Evolutionary conservation across 2,888 invertebrate species (phyloP), one percentile per base, ranked within the genome.

Genomic region (Exocentrus adspersus): DNA sequence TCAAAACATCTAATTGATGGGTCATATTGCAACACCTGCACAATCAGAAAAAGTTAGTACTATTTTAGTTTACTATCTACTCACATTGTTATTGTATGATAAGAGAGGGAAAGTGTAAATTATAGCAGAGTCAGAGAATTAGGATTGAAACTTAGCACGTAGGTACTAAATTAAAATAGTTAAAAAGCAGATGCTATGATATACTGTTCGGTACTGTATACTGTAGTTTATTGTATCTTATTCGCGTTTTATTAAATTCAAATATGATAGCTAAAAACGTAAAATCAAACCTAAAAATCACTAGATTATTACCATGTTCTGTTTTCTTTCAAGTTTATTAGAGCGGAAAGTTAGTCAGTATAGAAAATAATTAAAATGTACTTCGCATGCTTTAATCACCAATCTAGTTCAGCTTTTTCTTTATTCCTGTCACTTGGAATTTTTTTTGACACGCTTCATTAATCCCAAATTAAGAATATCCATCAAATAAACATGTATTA

Each of bases 291-390:
- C n/a, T n/a, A 45, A n/a, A 45, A 50, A 14, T 56, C 42, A 19
- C 32, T 30, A 30, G 14, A 28, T 45, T 45, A 37, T 62, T 37
- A 28, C 37, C n/a, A 30, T 46, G 53, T 53, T 53, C 54, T 62
- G 61, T 62, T 62, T 62, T 57, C 57, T 62, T 62, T 16, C 30
- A 57, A 48, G 28, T 12, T 48, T 45, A 62, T 37, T 52, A 57
- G 57, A 62, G 56, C 62, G 30, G 45, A 28, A 43, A 16, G 19
- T 45, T 12, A 43, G 57, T 24, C 54, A 56, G 57, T 48, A 42
- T 50, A 50, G 56, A 62, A 62, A 61, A 61, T 48, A 62, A 42
- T 52, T 51, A 17, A 32, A 57, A 57, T 57, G 46, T n/a, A 17
- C 46, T 46, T 51, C 37, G 32, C 51, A 51, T 51, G 51, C 16